A percentile compares a stretch with the other conserved stretches of the same genome.
Evolutionary conservation across 2,888 invertebrate genomes (phyloP).

Genomic region (Cephus rjabovi): DNA sequence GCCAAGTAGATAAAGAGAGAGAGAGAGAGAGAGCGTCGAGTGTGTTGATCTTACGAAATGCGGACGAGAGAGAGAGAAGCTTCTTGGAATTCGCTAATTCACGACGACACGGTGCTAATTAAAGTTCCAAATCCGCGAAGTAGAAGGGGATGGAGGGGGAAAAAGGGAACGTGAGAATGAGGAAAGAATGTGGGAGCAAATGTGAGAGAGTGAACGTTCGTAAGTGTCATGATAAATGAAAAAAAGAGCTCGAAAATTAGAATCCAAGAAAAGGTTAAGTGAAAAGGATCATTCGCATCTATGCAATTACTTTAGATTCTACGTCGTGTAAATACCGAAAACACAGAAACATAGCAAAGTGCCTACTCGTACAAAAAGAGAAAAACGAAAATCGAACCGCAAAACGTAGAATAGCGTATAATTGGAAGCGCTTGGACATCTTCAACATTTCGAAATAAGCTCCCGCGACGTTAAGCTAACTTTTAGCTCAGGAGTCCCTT

Average conservation of each 20-base stretch:
- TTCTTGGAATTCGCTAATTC: conserved; percentile 21
- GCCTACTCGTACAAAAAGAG: conserved; percentile 54
- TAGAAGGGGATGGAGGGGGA: conserved; percentile 11
- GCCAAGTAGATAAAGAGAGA: too few species aligned
- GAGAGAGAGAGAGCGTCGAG: neutral
- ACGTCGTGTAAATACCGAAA: conserved; percentile 23
- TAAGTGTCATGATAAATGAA: too few species aligned
- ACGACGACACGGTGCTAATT: conserved; percentile 59
- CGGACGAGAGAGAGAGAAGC: conserved; percentile 6
- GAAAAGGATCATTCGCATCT: conserved; percentile 23
- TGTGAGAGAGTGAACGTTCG: neutral
- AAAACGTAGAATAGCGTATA: neutral
- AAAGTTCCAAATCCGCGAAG: conserved; percentile 49
- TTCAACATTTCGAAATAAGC: neutral
- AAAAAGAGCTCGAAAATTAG: too few species aligned
- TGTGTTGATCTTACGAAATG: too few species aligned
- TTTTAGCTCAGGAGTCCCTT: neutral
- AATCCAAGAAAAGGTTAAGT: conserved; percentile 21
- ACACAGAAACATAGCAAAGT: conserved; percentile 60
- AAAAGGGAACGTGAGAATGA: neutral
- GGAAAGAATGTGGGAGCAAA: conserved; percentile 6
- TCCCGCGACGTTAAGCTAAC: too few species aligned
- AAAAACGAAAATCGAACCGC: conserved; percentile 24
- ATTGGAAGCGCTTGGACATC: neutral
- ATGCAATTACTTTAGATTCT: conserved; percentile 26